These are phyloP conservation scores for Microctonus brassicae DNA, from an alignment of 2,888 invertebrate genomes.

Conservation along the genomic window DNA sequence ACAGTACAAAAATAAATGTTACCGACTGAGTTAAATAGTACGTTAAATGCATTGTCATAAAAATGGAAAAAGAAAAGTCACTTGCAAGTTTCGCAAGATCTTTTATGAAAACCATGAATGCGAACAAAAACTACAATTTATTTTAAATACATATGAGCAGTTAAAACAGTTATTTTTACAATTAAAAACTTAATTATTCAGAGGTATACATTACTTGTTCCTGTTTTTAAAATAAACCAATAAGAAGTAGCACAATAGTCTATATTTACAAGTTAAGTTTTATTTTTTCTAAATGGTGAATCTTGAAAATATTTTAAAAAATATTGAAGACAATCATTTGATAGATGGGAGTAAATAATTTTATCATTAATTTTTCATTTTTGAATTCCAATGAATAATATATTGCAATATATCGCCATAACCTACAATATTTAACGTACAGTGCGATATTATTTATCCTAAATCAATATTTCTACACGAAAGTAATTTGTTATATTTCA, in stretches of 20 bases:
- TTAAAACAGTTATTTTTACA: too few species aligned
- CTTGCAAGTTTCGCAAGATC: background rate
- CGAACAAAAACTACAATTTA: too few species aligned
- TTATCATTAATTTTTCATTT: background rate
- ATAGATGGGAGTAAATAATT: background rate
- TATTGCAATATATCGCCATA: too few species aligned
- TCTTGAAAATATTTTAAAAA: background rate
- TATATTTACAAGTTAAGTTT: slow-evolving; percentile 1
- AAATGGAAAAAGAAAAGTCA: background rate
- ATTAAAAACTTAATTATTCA: too few species aligned
- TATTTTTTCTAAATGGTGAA: background rate
- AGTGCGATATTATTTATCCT: too few species aligned
- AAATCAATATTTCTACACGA: background rate
- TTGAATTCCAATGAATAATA: background rate
- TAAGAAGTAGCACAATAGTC: too few species aligned
- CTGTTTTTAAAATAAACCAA: too few species aligned
- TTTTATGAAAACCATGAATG: too few species aligned
- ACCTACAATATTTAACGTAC: too few species aligned
- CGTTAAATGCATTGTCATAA: too few species aligned
- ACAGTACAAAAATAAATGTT: background rate
- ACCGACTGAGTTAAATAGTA: background rate
- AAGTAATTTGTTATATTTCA: background rate
- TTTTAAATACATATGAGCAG: too few species aligned
- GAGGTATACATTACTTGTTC: too few species aligned
- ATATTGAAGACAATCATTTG: background rate